These are phyloP conservation scores for Morpho helenor DNA, from an alignment of 2,888 invertebrate genomes.

Conservation along the genomic window DNA sequence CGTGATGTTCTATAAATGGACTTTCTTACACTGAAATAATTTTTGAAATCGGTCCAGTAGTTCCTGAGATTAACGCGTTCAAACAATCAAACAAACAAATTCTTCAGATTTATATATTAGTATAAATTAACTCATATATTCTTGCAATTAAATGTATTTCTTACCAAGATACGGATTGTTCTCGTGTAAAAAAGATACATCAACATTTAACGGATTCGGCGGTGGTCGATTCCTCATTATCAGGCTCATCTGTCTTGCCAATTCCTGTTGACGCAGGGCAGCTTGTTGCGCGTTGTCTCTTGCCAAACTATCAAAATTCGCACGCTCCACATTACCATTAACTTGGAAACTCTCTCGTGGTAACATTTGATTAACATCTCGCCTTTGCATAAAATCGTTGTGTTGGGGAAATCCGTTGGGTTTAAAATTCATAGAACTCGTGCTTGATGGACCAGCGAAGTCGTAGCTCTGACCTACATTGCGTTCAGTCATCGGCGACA, in stretches of 20 bases:
- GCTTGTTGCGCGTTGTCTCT: constrained; percentile 55
- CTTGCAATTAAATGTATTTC: constrained; percentile 25
- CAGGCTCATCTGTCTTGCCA: constrained; percentile 65
- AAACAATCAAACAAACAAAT: no score
- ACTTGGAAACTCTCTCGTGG: constrained; percentile 49
- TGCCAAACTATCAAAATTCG: constrained; percentile 47
- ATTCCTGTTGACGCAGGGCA: constrained; percentile 60
- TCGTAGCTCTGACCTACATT: constrained; percentile 58
- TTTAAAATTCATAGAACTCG: constrained; percentile 49
- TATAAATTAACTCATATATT: background rate
- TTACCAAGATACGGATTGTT: constrained; percentile 66
- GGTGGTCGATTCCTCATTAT: constrained; percentile 65
- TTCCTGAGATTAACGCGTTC: no score
- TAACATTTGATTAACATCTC: constrained; percentile 54
- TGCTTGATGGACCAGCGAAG: constrained; percentile 46
- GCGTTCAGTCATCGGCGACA: constrained; percentile 51
- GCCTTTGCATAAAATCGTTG: constrained; percentile 57
- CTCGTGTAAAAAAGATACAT: constrained; percentile 68
- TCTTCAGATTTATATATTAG: no score
- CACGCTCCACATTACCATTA: constrained; percentile 47
- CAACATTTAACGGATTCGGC: constrained; percentile 64
- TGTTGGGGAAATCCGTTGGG: constrained; percentile 59
- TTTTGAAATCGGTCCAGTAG: no score
- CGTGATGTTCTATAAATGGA: no score
- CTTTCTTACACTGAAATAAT: no score